Conservation (phyloP, 2,797 vertebrate genomes). For the Xiphorhynchus erythropygius region DNA sequence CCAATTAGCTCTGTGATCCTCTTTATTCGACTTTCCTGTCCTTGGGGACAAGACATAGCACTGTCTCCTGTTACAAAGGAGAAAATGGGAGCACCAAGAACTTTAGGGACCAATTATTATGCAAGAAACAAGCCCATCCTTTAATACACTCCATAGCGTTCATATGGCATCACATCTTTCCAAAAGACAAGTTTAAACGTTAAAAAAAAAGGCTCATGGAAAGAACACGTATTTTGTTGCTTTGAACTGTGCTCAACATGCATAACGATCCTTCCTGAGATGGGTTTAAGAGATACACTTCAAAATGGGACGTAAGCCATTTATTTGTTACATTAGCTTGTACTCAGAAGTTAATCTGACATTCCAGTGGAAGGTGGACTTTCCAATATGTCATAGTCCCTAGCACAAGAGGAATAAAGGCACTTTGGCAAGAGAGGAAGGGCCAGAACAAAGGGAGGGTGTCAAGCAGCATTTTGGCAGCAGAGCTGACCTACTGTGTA, state of each 20-base stretch:
- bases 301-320: rapidly evolving
- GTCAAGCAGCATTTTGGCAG: not conserved
- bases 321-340: not conserved
- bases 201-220: not conserved
- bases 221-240: not conserved
- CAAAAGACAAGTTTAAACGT: not conserved
- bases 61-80: not conserved
- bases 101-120: not conserved
- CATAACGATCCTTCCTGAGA: not conserved
- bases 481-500: not conserved
- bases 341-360: not conserved
- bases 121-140: not conserved
- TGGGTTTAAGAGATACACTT: not conserved
- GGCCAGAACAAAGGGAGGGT: not conserved
- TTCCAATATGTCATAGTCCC: not conserved
- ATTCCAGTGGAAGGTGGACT: not conserved
- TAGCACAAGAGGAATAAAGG: not conserved
- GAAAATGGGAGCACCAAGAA: not conserved
- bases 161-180: not conserved
- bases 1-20: not conserved
- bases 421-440: not conserved
- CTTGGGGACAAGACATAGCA: not conserved
- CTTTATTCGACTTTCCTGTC: not conserved
- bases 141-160: not conserved
- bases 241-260: not conserved